phyloP scores from a whole-genome alignment of 2,797 vertebrate genomes.

The Argyrosomus regius region DNA sequence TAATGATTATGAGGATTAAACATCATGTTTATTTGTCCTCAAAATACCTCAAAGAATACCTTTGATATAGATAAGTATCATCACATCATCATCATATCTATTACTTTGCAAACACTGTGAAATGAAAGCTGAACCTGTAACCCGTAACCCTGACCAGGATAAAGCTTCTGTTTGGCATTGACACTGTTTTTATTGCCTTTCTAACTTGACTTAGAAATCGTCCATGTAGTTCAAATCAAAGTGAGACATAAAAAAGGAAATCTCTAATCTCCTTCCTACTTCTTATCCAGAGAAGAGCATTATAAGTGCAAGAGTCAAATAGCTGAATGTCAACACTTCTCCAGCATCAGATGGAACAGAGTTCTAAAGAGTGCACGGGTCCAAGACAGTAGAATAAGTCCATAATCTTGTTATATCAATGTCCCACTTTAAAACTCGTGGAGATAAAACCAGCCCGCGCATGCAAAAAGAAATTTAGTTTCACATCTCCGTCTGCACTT shows the following conservation, averaged over 20 bases:
- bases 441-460: constrained; percentile 33
- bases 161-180: not conserved
- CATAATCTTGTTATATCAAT: constrained; percentile 51
- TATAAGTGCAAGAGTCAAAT: constrained; percentile 20
- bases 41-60: not conserved
- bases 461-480: not conserved
- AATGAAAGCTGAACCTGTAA: not conserved
- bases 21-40: no score
- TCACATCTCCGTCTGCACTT: constrained; percentile 12
- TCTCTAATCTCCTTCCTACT: constrained; percentile 13
- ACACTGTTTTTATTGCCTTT: not conserved
- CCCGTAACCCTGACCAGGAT: not conserved
- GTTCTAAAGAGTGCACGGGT: constrained; percentile 6
- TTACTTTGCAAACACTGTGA: no score
- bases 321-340: constrained; percentile 26
- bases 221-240: constrained; percentile 11
- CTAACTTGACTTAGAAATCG: not conserved
- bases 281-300: constrained; percentile 21
- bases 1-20: no score
- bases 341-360: constrained; percentile 27
- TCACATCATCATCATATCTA: not conserved
- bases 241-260: constrained; percentile 2
- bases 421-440: constrained; percentile 49
- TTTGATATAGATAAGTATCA: not conserved
- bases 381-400: constrained; percentile 31